These are phyloP conservation scores for Eulemur rubriventer DNA, from an alignment of 2,797 vertebrate genomes.

Conservation along the genomic window DNA sequence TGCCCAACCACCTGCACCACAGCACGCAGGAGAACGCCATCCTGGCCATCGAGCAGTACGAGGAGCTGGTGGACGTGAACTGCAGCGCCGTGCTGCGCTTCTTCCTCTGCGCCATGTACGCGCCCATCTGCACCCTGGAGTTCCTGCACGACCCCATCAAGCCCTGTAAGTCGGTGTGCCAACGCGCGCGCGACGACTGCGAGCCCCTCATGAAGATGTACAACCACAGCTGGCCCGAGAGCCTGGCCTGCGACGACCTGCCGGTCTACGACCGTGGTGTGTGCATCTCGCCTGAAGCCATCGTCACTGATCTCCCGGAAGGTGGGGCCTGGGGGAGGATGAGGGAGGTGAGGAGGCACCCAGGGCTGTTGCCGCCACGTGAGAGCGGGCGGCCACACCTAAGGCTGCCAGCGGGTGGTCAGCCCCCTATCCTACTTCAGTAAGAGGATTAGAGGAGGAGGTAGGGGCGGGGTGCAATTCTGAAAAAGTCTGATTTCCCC, in stretches of 20 bases:
- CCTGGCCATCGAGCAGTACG: constrained; percentile 89
- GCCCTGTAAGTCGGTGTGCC: constrained; percentile 89
- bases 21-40: constrained; percentile 91
- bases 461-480: not conserved
- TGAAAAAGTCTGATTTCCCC: not conserved
- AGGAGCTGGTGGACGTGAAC: constrained; percentile 87
- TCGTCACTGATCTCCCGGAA: constrained; percentile 86
- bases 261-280: constrained; percentile 90
- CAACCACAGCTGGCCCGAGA: constrained; percentile 90
- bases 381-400: not conserved
- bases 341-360: not conserved
- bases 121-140: constrained; percentile 89
- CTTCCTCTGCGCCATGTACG: constrained; percentile 91
- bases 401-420: not conserved
- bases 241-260: constrained; percentile 88
- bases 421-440: not conserved
- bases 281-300: constrained; percentile 90
- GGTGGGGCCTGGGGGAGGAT: not conserved
- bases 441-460: not conserved
- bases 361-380: fast-evolving
- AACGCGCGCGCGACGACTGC: constrained; percentile 88
- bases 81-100: constrained; percentile 89
- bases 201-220: constrained; percentile 89
- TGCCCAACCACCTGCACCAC: constrained; percentile 92
- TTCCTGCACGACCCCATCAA: constrained; percentile 90